Conservation (phyloP, 2,888 invertebrate species). For the Agonum fuliginosum region DNA sequence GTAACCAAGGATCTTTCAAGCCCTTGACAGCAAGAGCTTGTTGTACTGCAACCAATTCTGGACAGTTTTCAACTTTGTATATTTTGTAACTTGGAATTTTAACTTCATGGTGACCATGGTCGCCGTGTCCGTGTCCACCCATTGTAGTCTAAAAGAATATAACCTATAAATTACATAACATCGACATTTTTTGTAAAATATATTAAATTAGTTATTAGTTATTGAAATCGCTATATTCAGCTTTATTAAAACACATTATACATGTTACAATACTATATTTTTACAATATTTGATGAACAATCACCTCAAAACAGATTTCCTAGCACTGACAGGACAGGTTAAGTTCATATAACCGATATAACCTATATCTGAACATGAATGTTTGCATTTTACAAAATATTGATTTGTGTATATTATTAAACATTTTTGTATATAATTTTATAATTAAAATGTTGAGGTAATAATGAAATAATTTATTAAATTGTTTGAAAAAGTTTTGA, state of each 20-base stretch:
- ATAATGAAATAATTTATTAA: no score
- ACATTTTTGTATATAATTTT: no score
- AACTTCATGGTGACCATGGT: conserved; percentile 76
- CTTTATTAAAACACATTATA: no score
- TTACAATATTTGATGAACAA: not conserved
- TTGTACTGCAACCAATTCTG: conserved; percentile 79
- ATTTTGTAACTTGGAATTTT: conserved; percentile 82
- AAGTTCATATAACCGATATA: conserved; percentile 43
- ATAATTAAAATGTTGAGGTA: no score
- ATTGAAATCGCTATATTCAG: no score
- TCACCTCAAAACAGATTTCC: conserved; percentile 32
- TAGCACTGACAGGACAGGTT: not conserved
- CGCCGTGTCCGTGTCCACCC: conserved; percentile 76
- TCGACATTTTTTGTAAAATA: no score
- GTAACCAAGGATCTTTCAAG: conserved; percentile 90
- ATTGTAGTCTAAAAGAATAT: conserved; percentile 67
- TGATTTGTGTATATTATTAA: no score
- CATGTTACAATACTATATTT: not conserved
- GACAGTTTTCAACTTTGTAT: conserved; percentile 83
- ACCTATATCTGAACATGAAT: no score
- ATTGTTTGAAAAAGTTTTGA: no score
- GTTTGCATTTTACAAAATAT: no score
- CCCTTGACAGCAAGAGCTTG: conserved; percentile 81
- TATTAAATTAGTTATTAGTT: no score
- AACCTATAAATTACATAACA: conserved; percentile 55